Conservation (phyloP, 2,797 vertebrate genomes). For the Iguana delicatissima region DNA sequence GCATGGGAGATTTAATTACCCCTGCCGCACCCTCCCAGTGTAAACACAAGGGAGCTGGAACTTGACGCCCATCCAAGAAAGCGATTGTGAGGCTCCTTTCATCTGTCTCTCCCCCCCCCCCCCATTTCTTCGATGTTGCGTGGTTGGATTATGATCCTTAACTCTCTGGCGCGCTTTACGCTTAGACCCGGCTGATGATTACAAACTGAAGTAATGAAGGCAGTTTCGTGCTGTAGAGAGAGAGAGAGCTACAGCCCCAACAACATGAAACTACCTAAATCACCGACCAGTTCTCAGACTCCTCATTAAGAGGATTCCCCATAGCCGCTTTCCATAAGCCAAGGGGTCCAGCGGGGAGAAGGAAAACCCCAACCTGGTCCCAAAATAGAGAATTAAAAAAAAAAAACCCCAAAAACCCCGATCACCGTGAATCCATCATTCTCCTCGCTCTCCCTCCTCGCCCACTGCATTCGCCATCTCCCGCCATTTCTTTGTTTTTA, state of each 20-base stretch:
- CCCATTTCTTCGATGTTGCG: constrained; percentile 59
- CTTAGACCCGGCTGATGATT: constrained; percentile 82
- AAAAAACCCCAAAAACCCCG: too few relatives aligned
- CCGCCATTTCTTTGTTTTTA: neutral
- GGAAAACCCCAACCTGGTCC: neutral
- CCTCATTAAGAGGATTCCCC: constrained; percentile 74
- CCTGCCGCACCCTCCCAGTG: too few relatives aligned
- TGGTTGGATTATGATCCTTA: constrained; percentile 4
- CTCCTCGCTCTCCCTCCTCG: constrained; percentile 5
- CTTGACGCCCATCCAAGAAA: constrained; percentile 69
- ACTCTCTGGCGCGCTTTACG: constrained; percentile 59
- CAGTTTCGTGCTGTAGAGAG: constrained; percentile 97
- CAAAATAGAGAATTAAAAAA: neutral
- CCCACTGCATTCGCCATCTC: neutral
- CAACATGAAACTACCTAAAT: constrained; percentile 99
- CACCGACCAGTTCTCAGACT: constrained; percentile 89
- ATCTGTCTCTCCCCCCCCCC: neutral
- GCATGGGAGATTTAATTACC: constrained; percentile 49
- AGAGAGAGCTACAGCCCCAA: constrained; percentile 89
- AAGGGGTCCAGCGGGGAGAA: constrained; percentile 61
- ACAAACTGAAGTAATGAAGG: constrained; percentile 94
- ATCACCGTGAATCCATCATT: constrained; percentile 62
- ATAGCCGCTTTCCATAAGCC: constrained; percentile 70
- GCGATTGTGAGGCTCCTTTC: neutral
- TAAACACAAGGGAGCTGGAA: constrained; percentile 71